Evolutionary conservation across 2,113 vertebrate species (phyloP).

Genomic region (Irena cyanogastra): DNA sequence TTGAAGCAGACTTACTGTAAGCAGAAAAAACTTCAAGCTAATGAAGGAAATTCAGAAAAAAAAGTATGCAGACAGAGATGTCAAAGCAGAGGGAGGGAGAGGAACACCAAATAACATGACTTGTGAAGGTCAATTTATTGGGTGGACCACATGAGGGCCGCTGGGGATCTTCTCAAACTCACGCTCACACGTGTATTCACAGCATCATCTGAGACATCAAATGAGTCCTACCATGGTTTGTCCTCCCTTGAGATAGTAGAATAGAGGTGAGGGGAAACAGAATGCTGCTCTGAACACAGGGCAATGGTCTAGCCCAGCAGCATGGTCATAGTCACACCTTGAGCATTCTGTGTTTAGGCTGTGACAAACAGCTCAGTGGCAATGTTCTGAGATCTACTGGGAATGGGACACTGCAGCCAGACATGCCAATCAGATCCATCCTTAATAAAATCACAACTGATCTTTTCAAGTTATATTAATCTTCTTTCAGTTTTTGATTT

Average conservation of each 20-base stretch:
- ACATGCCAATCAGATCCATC: not conserved
- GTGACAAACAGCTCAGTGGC: not conserved
- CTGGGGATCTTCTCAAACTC: not conserved
- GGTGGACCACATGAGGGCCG: not conserved
- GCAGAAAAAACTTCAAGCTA: not conserved
- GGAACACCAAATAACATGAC: not conserved
- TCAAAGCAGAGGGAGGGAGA: not conserved
- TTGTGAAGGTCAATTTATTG: not conserved
- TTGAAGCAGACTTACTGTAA: not conserved
- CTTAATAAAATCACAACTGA: not conserved
- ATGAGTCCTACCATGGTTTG: not conserved
- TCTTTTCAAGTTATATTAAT: not conserved
- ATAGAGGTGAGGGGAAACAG: not conserved
- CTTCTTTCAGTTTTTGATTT: not conserved
- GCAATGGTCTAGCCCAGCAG: not conserved
- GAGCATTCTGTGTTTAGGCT: rapidly evolving
- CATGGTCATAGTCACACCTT: rapidly evolving
- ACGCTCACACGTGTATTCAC: not conserved
- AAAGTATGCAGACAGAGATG: not conserved
- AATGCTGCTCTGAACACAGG: not conserved
- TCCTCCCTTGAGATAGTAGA: not conserved
- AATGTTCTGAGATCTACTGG: not conserved
- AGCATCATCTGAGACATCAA: not conserved
- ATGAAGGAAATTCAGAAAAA: not conserved
- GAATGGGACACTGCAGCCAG: not conserved